Evolutionary conservation across 2,113 vertebrate species (phyloP).

Genomic region (Mus pahari): DNA sequence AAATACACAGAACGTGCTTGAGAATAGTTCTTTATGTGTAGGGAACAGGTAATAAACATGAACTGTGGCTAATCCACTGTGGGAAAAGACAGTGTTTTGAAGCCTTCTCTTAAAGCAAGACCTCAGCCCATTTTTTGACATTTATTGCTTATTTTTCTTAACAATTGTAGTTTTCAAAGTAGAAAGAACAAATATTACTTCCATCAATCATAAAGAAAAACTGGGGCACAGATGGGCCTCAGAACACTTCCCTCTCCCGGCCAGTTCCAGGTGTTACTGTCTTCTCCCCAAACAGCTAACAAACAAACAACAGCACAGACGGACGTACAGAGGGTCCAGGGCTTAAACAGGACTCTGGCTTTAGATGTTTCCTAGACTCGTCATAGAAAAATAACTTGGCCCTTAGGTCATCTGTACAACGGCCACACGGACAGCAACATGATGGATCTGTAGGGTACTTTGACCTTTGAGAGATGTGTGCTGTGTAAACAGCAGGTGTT

Average conservation of each 20-base stretch:
- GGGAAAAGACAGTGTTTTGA: not conserved
- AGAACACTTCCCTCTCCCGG: not conserved
- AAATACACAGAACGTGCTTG: not conserved
- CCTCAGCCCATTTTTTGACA: not conserved
- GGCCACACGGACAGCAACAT: not conserved
- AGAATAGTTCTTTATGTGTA: not conserved
- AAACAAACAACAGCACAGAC: not conserved
- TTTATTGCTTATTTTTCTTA: not conserved
- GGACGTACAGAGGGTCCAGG: not conserved
- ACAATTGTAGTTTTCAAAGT: not conserved
- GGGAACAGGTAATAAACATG: too few species aligned
- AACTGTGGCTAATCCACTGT: not conserved
- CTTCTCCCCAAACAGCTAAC: not conserved
- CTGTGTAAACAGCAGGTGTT: slow-evolving; percentile 41
- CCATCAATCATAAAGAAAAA: not conserved
- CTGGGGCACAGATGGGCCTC: not conserved
- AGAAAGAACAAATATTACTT: not conserved
- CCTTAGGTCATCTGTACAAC: not conserved
- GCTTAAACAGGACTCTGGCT: not conserved
- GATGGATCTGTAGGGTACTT: not conserved
- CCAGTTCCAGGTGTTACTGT: not conserved
- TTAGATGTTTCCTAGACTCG: not conserved
- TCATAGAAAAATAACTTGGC: not conserved
- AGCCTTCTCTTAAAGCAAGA: not conserved
- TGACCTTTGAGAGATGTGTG: not conserved